phyloP scores from a whole-genome alignment of 2,888 invertebrate species.

The Ariolimax columbianus region DNA sequence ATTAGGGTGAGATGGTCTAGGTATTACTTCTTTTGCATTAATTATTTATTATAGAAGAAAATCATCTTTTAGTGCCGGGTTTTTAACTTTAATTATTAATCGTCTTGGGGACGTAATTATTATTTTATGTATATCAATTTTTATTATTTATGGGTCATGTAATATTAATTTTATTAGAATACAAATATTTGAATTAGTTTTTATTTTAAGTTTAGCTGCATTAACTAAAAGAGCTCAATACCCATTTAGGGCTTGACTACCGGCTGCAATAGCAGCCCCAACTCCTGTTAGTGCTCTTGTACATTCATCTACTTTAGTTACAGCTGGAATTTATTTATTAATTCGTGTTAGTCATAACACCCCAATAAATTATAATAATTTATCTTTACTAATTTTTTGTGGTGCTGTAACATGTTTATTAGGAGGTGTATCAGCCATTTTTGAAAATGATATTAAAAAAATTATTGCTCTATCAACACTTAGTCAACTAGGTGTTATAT shows the following conservation, averaged over 20 bases:
- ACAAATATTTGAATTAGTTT: neutral
- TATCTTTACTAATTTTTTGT: constrained; percentile 82
- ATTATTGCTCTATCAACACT: constrained; percentile 88
- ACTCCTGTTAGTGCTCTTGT: constrained; percentile 88
- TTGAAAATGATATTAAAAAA: constrained; percentile 84
- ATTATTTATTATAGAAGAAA: constrained; percentile 86
- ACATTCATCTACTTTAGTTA: constrained; percentile 89
- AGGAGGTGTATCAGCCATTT: constrained; percentile 76
- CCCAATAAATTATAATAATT: constrained; percentile 76
- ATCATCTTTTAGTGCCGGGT: constrained; percentile 85
- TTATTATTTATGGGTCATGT: neutral
- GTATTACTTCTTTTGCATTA: constrained; percentile 86
- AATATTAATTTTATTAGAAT: constrained; percentile 60
- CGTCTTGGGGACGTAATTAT: constrained; percentile 86
- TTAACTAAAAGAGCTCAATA: constrained; percentile 90
- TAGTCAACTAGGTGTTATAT: constrained; percentile 87
- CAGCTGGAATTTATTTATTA: constrained; percentile 87
- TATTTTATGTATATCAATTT: constrained; percentile 59
- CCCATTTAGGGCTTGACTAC: constrained; percentile 88
- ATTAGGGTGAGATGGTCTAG: constrained; percentile 87
- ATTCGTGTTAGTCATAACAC: constrained; percentile 84
- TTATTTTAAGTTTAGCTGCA: constrained; percentile 79
- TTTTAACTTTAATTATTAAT: constrained; percentile 86
- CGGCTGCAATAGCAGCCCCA: constrained; percentile 87
- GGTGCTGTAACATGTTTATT: constrained; percentile 73